phyloP scores from a whole-genome alignment of 2,888 invertebrate genomes.

The Unio pictorum region DNA sequence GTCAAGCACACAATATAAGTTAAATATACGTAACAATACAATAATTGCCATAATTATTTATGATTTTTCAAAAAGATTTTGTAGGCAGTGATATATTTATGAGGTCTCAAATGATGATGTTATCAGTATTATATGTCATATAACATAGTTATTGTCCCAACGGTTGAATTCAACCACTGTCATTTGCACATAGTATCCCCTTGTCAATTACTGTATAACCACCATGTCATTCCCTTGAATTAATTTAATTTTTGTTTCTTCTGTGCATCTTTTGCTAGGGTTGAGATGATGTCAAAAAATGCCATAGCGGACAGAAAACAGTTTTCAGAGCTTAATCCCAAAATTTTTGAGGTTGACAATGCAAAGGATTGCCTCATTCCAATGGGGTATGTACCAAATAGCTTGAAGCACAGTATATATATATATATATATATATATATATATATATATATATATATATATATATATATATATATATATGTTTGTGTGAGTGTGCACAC shows the following conservation, averaged over 20 bases:
- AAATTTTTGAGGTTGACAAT: conserved; percentile 50
- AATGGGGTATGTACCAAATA: conserved; percentile 61
- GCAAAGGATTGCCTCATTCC: conserved; percentile 61
- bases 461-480: background rate
- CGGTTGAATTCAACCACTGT: no score
- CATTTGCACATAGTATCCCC: no score
- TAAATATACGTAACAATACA: no score
- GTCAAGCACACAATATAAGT: no score
- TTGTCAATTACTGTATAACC: no score
- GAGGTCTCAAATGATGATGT: no score
- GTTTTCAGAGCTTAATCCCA: conserved; percentile 51
- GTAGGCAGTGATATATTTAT: no score
- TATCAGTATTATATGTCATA: no score
- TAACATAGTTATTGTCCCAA: no score
- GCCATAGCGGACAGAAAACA: conserved; percentile 21
- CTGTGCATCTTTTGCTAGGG: conserved; percentile 37
- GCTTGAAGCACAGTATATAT: background rate
- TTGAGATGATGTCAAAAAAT: conserved; percentile 59
- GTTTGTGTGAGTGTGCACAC: no score
- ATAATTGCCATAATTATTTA: no score
- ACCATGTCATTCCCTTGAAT: background rate
- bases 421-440: conserved; percentile 1
- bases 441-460: background rate
- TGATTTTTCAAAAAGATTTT: no score
- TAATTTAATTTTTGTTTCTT: background rate